Percentiles rank a stretch among this genome's conserved stretches.
Conservation (phyloP, 2,888 invertebrate genomes). For the Dinocampus coccinellae region DNA sequence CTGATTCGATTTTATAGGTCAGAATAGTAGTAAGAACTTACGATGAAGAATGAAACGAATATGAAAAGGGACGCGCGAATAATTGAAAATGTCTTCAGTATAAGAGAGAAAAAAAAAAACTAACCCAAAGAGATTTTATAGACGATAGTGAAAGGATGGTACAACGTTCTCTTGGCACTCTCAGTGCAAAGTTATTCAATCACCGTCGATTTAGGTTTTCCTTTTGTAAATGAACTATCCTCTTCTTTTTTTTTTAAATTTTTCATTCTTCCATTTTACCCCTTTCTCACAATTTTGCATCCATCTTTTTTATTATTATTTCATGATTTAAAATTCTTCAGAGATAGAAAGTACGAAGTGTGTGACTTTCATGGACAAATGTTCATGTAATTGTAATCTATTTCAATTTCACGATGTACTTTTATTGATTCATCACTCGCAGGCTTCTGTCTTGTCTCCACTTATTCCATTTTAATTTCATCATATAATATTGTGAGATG, state of each 20-base stretch:
- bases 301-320: slow-evolving; percentile 16
- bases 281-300: slow-evolving; percentile 24
- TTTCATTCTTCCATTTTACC: neutral
- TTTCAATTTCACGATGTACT: slow-evolving; percentile 45
- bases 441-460: neutral
- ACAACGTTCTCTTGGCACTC: slow-evolving; percentile 20
- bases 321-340: slow-evolving; percentile 30
- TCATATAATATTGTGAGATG: no score
- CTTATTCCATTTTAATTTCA: neutral
- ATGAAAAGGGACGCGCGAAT: neutral
- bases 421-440: slow-evolving; percentile 15
- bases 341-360: slow-evolving; percentile 14
- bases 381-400: slow-evolving; percentile 46
- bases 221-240: slow-evolving; percentile 26
- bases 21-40: neutral
- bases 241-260: no score
- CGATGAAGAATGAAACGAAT: neutral
- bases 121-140: neutral
- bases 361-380: slow-evolving; percentile 23
- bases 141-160: neutral
- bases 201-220: slow-evolving; percentile 48
- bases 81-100: neutral
- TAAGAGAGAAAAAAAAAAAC: neutral
- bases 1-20: slow-evolving; percentile 25
- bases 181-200: slow-evolving; percentile 46